A percentile compares a stretch with the other conserved stretches of the same genome.
Conservation (phyloP, 2,888 invertebrate genomes). For the Nephrotoma appendiculata region DNA sequence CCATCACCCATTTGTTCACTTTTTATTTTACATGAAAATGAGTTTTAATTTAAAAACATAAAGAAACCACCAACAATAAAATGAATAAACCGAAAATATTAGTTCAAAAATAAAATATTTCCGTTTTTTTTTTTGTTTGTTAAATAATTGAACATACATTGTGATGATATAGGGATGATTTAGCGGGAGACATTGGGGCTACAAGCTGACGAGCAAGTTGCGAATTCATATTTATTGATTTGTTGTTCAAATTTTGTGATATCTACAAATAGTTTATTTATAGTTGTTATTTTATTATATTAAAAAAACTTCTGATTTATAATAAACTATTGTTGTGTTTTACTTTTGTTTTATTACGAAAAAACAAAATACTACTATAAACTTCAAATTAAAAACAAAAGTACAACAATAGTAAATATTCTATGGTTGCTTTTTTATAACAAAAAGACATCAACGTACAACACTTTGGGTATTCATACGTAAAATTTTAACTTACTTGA, state of each 20-base stretch:
- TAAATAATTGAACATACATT: constrained; percentile 17
- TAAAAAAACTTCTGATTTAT: not conserved
- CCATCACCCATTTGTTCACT: not conserved
- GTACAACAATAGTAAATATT: not conserved
- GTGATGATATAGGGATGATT: constrained; percentile 32
- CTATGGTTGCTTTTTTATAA: not conserved
- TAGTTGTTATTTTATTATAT: not conserved
- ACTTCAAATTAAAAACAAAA: not conserved
- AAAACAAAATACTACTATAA: not conserved
- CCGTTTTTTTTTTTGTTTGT: not conserved
- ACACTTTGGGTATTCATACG: not conserved
- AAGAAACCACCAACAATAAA: not conserved
- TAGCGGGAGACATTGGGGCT: constrained; percentile 39
- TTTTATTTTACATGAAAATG: not conserved
- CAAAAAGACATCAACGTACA: not conserved
- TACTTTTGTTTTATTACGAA: not conserved
- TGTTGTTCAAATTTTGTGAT: constrained; percentile 18
- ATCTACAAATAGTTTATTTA: constrained; percentile 10
- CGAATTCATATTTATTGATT: constrained; percentile 38
- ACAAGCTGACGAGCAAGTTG: constrained; percentile 45
- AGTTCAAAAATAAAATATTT: not conserved
- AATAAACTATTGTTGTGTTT: not conserved
- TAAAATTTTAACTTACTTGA: constrained; percentile 21
- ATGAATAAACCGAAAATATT: not conserved
- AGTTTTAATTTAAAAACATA: not conserved